Evolutionary conservation across 1,140 invertebrate genomes (phyloP), one percentile per base, ranked within the genome.

Genomic region (Laupala kohalensis): DNA sequence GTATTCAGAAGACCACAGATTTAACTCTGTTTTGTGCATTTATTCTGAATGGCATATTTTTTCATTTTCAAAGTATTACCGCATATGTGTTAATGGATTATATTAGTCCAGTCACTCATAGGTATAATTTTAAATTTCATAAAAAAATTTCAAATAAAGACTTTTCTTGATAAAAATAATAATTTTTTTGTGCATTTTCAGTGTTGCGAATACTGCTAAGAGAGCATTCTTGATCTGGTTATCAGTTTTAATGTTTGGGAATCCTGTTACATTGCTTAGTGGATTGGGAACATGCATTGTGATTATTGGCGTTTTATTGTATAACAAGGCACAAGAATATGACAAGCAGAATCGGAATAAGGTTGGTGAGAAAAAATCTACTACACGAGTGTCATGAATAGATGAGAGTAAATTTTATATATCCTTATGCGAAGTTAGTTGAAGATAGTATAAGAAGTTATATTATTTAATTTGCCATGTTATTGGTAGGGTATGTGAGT

Each of bases 41-140:
- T 77, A 78, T 92, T 27, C 78, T 93, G 2, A 92, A 93, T 81
- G 92, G 92, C 70, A 77, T 93, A 6, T 92, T 92, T 79, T 94
- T 93, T 79, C 92, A 94, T 80, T 91, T 91, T 78, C 92, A 94
- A 86, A 92, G 90, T 80, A 92, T 94, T 76, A 90, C 90, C 70
- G 92, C 92, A 12, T 94, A 93, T 81, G 90, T 91, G 66, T 84
- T 94, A 68, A 92, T 94, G 88, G 89, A 90, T 77, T 92, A 92
- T 77, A 92, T 94, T 77, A 92, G 89, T 81, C 92, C 92, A 62
- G 90, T 94, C 15, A 93, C 92, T 37, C 91, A 94, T 77, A 93
- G 92, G 92, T 93, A 82, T 80, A 75, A 68, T 25, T 25, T 25
- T 29, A 53, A 23, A 19, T 65, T 37, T 15, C 23, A 26, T 23